phyloP scores from a whole-genome alignment of 2,888 invertebrate species.

The Caenorhabditis sinica region DNA sequence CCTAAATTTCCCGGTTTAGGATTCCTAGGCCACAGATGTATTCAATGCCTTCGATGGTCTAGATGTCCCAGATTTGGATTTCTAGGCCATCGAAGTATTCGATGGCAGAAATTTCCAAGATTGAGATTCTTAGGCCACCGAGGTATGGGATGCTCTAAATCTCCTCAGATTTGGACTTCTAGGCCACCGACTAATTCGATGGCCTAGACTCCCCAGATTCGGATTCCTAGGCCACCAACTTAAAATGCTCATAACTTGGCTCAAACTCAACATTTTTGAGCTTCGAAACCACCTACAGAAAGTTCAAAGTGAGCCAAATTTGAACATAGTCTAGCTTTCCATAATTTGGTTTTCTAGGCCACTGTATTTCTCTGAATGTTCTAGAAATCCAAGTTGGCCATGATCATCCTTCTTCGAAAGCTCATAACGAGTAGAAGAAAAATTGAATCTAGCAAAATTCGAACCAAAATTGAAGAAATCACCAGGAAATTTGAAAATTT shows the following conservation, averaged over 20 bases:
- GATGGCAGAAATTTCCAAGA: too few relatives aligned
- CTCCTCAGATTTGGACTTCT: background rate
- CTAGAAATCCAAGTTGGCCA: background rate
- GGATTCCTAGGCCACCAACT: too few relatives aligned
- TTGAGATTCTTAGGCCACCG: too few relatives aligned
- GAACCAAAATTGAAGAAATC: background rate
- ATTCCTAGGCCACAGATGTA: conserved; percentile 5
- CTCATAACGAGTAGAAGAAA: background rate
- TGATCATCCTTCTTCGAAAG: background rate
- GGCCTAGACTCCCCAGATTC: background rate
- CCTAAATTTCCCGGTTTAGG: too few relatives aligned
- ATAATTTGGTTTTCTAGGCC: conserved; percentile 8
- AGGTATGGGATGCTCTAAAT: too few relatives aligned
- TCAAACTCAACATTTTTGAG: background rate
- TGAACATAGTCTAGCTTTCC: background rate
- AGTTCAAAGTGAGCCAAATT: background rate
- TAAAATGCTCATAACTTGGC: too few relatives aligned
- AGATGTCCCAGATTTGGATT: background rate
- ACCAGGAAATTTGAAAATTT: background rate
- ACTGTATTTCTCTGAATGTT: background rate
- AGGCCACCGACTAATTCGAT: conserved; percentile 4
- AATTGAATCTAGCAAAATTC: background rate
- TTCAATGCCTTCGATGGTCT: background rate
- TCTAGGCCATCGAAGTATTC: too few relatives aligned
- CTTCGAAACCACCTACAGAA: background rate